Conservation (phyloP, 1,140 invertebrate species). For the Euura lappo region DNA sequence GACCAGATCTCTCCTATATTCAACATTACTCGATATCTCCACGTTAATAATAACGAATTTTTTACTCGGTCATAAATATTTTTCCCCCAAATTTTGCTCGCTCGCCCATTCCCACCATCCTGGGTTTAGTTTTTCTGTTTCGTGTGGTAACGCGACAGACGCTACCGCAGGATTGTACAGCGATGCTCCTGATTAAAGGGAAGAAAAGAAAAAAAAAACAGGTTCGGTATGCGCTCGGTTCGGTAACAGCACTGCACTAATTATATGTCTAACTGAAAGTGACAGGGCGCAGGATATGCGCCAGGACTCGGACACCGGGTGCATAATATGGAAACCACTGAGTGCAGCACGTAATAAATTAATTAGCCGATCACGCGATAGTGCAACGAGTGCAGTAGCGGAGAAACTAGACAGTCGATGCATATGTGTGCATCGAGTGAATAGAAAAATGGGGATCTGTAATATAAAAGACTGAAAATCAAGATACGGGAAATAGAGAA, state of each 20-base stretch:
- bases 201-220: neutral
- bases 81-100: neutral
- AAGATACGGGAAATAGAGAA: too few species aligned
- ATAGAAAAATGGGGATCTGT: too few species aligned
- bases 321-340: neutral
- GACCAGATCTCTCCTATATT: neutral
- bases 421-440: too few species aligned
- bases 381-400: neutral
- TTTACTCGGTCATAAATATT: neutral
- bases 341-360: neutral
- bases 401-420: too few species aligned
- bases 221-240: neutral
- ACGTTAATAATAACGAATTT: neutral
- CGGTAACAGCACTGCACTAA: neutral
- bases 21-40: neutral
- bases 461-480: too few species aligned
- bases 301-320: neutral
- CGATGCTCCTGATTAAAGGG: neutral
- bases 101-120: neutral
- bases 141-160: neutral
- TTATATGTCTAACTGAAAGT: slow-evolving; percentile 5
- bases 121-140: neutral
- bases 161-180: neutral
- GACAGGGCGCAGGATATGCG: neutral
- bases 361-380: neutral